Base-by-base conservation (phyloP, 2,797 vertebrate genomes). In the Gymnopithys bicolor region DNA sequence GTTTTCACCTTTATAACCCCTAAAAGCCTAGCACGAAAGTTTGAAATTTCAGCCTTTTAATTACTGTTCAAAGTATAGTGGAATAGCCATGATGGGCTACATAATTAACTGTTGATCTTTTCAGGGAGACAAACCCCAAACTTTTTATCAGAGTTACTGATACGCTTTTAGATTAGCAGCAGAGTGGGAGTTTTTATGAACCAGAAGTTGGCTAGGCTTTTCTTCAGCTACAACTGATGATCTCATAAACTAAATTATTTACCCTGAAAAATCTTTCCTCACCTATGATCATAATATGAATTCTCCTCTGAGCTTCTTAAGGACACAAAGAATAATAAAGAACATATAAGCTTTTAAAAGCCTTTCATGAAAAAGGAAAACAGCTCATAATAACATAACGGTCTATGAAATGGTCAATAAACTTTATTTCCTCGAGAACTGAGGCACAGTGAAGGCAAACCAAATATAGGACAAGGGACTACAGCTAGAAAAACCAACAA, bases 181-280 rank as follows among this genome's bases (percentile, higher is more conserved):
- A 55, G 41, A 49, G 56, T 32, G 24, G 48, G 41, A 83, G 30
- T 22, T 58, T 86, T 93, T 71, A 91, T 41, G 87, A 92, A 67
- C 8, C 71, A 74, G 58, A 71, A 80, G 92, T 45, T 10, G 17
- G 19, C 3, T n/a, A 51, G 21, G 5, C 27, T 89, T 95, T 74
- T 75, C 48, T 89, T 92, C 37, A 76, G 30, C 71, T 80, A 19
- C 22, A 62, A 23, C 18, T 53, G 75, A 85, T 80, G 76, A 78
- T 46, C 58, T 91, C 74, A 75, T 74, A 85, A 90, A 94, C 74
- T 58, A 49, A 75, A 84, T 67, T 56, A 87, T 79, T 87, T 92
- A 75, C 24, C 7, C 27, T 66, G 64, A 35, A 21, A 95, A 87
- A 93, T 82, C 28, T 84, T 79, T 18, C 35, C 33, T 93, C 35